These are phyloP conservation scores for Anneissia japonica DNA, from an alignment of 35 echinoderm and acorn worm species.

Conservation along the genomic window DNA sequence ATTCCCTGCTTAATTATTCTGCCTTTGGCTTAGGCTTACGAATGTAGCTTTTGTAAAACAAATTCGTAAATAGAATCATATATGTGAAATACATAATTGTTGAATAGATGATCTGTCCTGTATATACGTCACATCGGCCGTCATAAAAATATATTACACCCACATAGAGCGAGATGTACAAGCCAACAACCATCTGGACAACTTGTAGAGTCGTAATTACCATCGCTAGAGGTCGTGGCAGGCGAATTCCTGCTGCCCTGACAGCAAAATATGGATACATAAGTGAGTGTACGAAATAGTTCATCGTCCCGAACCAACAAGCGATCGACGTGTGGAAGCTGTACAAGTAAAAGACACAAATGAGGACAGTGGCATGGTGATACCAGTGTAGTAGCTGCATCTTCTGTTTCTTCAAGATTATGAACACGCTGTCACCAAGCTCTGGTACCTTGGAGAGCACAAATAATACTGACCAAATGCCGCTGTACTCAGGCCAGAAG, in stretches of 20 bases:
- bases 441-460: slow-evolving; percentile 79
- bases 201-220: slow-evolving; percentile 53
- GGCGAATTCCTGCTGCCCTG: slow-evolving; percentile 33
- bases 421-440: slow-evolving; percentile 76
- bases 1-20: too few species aligned
- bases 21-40: not conserved
- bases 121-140: slow-evolving; percentile 23
- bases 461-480: slow-evolving; percentile 68
- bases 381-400: slow-evolving; percentile 85
- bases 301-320: slow-evolving; percentile 59
- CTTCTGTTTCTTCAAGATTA: slow-evolving; percentile 90
- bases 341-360: slow-evolving; percentile 32
- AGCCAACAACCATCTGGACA: slow-evolving; percentile 50
- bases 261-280: slow-evolving; percentile 76
- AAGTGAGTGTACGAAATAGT: slow-evolving; percentile 48
- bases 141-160: slow-evolving; percentile 11
- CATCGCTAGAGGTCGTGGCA: slow-evolving; percentile 53
- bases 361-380: not conserved
- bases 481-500: slow-evolving; percentile 38
- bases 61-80: not conserved
- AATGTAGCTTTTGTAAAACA: not conserved
- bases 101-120: not conserved
- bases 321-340: not conserved
- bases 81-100: not conserved
- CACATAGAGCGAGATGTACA: slow-evolving; percentile 32